A percentile compares a stretch with the other conserved stretches of the same genome.
These are phyloP conservation scores for Zhuqinia jingwanae DNA, from an alignment of 2,888 invertebrate genomes.

Conservation along the genomic window DNA sequence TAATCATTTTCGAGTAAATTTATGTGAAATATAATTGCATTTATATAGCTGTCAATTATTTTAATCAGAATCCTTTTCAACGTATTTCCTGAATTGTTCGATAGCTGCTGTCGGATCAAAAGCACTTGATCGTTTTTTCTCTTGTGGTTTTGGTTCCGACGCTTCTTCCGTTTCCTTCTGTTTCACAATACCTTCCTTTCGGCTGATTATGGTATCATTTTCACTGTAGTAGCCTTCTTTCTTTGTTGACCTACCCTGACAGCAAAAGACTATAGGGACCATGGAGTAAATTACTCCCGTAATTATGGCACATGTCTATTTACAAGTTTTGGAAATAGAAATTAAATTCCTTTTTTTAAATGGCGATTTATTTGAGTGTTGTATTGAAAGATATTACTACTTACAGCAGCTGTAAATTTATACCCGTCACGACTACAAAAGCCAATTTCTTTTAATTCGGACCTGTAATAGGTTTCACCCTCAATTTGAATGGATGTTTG, in stretches of 20 bases:
- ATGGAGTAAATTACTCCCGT: constrained; percentile 44
- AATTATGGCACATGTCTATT: constrained; percentile 40
- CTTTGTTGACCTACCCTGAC: constrained; percentile 23
- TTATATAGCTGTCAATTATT: not conserved
- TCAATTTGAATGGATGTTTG: not conserved
- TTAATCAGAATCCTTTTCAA: constrained; percentile 24
- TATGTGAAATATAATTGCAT: too few species aligned
- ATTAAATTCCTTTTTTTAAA: not conserved
- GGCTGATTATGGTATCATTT: too few species aligned
- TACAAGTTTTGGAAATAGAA: too few species aligned
- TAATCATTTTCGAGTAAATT: too few species aligned
- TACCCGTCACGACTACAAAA: constrained; percentile 54
- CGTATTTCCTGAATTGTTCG: constrained; percentile 19
- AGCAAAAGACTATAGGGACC: constrained; percentile 55
- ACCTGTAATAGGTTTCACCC: constrained; percentile 39
- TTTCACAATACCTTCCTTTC: not conserved
- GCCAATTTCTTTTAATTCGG: constrained; percentile 38
- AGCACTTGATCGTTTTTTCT: not conserved
- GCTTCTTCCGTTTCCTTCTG: not conserved
- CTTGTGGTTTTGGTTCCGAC: not conserved
- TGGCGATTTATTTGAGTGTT: not conserved
- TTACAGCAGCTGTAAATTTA: constrained; percentile 46
- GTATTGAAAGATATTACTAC: not conserved
- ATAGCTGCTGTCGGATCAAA: not conserved
- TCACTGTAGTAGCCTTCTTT: not conserved